phyloP scores from a whole-genome alignment of 2,113 vertebrate genomes.

The Pandion haliaetus region DNA sequence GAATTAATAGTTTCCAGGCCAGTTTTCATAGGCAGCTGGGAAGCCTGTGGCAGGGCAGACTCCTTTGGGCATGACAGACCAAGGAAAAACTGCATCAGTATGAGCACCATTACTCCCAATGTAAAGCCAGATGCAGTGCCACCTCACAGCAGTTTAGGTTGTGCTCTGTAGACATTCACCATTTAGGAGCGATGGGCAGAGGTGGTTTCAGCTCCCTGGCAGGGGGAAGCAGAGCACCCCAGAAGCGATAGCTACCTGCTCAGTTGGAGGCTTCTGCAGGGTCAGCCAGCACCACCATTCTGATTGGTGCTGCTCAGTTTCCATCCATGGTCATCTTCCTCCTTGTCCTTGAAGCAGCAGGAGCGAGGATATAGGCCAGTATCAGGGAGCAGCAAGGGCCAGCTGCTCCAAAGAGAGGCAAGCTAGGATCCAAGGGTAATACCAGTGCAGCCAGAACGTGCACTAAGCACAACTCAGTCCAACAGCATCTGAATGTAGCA shows the following conservation, averaged over 20 bases:
- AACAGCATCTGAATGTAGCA: rapidly evolving
- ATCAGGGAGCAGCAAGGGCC: neutral
- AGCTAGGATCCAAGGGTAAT: too few relatives aligned
- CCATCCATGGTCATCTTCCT: neutral
- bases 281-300: neutral
- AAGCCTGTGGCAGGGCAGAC: neutral
- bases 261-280: neutral
- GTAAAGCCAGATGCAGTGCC: neutral
- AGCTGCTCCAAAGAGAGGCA: neutral
- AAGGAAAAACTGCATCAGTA: rapidly evolving
- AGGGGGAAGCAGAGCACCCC: neutral
- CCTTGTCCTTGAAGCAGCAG: neutral
- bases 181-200: neutral
- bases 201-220: neutral
- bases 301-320: neutral
- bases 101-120: neutral
- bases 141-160: neutral
- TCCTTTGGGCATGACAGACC: neutral
- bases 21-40: neutral
- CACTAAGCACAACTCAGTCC: neutral
- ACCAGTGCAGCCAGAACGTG: neutral
- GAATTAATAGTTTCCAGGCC: neutral
- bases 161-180: neutral
- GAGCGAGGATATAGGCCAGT: too few relatives aligned
- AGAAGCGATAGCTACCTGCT: neutral